Conservation (phyloP, 2,797 vertebrate genomes). For the Sternotherus odoratus region DNA sequence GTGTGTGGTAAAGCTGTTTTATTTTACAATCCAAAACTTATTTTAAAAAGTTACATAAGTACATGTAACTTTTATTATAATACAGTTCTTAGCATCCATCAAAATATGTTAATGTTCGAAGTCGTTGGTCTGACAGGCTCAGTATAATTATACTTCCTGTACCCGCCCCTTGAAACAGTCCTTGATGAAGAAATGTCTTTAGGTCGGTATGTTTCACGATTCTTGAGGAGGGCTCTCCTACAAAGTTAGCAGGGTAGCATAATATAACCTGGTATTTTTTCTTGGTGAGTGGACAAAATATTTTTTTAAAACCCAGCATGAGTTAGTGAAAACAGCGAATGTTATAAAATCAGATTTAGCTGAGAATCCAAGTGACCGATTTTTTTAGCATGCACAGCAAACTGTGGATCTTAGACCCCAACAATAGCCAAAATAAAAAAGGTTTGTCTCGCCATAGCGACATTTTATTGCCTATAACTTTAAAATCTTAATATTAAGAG, state of each 20-base stretch:
- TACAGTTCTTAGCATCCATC: background rate
- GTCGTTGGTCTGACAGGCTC: conserved; percentile 47
- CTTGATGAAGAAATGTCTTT: conserved; percentile 42
- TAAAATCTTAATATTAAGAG: background rate
- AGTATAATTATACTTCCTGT: conserved; percentile 63
- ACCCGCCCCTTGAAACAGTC: conserved; percentile 42
- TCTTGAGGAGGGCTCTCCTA: conserved; percentile 30
- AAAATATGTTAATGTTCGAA: conserved; percentile 49
- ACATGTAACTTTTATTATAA: background rate
- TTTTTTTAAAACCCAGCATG: conserved; percentile 8
- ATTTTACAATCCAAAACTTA: accelerated
- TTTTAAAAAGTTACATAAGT: background rate
- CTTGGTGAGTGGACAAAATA: conserved; percentile 9
- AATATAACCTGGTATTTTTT: conserved; percentile 38
- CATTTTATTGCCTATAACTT: background rate
- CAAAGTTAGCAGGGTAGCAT: conserved; percentile 44
- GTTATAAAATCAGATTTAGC: conserved; percentile 48
- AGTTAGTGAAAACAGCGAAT: conserved; percentile 36
- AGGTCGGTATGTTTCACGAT: conserved; percentile 13
- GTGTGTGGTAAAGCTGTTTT: accelerated
- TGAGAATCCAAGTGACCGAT: conserved; percentile 29
- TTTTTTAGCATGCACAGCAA: background rate
- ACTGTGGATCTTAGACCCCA: background rate
- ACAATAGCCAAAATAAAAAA: background rate
- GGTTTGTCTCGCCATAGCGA: background rate